Conservation (phyloP, 2,888 invertebrate species). For the Dryomyza anilis region DNA sequence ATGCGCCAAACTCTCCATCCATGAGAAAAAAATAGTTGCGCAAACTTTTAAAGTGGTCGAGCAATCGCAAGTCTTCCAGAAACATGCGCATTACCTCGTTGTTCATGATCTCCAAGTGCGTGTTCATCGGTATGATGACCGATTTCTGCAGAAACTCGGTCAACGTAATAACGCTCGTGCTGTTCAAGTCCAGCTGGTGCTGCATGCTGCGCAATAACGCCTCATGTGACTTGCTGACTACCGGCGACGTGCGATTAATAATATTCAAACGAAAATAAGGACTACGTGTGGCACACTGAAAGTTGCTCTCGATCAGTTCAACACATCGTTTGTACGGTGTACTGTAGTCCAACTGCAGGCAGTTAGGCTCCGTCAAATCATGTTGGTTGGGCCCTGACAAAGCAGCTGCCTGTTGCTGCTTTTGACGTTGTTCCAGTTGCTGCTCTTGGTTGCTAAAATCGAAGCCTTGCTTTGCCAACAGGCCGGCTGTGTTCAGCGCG, state of each 20-base stretch:
- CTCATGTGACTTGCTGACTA: slow-evolving; percentile 17
- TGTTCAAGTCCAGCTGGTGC: slow-evolving; percentile 39
- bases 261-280: slow-evolving; percentile 43
- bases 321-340: slow-evolving; percentile 43
- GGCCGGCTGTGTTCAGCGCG: slow-evolving; percentile 49
- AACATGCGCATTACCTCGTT: slow-evolving; percentile 75
- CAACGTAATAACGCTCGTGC: slow-evolving; percentile 51
- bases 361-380: background rate
- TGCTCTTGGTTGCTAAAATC: slow-evolving; percentile 34
- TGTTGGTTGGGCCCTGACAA: slow-evolving; percentile 29
- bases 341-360: slow-evolving; percentile 25
- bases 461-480: slow-evolving; percentile 45
- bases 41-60: slow-evolving; percentile 75
- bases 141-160: slow-evolving; percentile 71
- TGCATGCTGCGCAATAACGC: slow-evolving; percentile 17
- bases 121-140: slow-evolving; percentile 70
- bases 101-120: slow-evolving; percentile 73
- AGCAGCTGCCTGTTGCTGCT: slow-evolving; percentile 30
- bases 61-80: slow-evolving; percentile 66
- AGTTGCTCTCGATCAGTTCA: slow-evolving; percentile 45
- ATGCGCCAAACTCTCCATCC: slow-evolving; percentile 79
- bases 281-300: slow-evolving; percentile 42
- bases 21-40: slow-evolving; percentile 78
- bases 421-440: slow-evolving; percentile 13
- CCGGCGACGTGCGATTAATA: background rate